These are phyloP conservation scores for Melitaea cinxia DNA, from an alignment of 1,140 invertebrate species.

Conservation along the genomic window DNA sequence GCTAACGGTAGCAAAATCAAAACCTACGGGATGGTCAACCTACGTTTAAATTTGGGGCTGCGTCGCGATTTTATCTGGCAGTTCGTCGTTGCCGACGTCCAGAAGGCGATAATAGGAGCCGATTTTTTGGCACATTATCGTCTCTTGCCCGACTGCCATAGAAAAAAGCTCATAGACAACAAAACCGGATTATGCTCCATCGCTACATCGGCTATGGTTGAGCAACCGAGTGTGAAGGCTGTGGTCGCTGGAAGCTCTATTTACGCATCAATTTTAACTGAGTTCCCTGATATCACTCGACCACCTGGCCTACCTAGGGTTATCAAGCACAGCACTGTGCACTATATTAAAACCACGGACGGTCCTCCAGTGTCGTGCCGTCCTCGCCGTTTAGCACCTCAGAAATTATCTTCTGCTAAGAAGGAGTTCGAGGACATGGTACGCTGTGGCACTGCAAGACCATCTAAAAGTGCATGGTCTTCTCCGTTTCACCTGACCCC, in stretches of 20 bases:
- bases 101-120: constrained; percentile 8
- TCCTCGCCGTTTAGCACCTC: constrained; percentile 24
- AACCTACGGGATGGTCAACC: constrained; percentile 5
- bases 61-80: constrained; percentile 16
- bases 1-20: constrained; percentile 12
- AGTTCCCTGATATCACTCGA: constrained; percentile 16
- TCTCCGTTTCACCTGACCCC: neutral
- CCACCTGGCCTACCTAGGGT: constrained; percentile 20
- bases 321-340: constrained; percentile 27
- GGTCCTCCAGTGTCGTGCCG: constrained; percentile 22
- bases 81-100: constrained; percentile 17
- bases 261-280: constrained; percentile 1
- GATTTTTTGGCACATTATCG: constrained; percentile 15
- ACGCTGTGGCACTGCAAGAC: neutral
- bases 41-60: constrained; percentile 18
- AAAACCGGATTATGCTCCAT: neutral
- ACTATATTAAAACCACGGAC: constrained; percentile 28
- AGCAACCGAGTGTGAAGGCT: neutral
- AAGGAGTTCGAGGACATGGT: constrained; percentile 33
- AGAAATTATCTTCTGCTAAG: constrained; percentile 20
- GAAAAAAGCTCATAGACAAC: constrained; percentile 4
- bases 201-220: neutral
- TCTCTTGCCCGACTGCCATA: constrained; percentile 5
- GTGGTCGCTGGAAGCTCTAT: neutral
- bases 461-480: neutral